Conservation (phyloP, 2,797 vertebrate species). For the Chloroceryle amazona region DNA sequence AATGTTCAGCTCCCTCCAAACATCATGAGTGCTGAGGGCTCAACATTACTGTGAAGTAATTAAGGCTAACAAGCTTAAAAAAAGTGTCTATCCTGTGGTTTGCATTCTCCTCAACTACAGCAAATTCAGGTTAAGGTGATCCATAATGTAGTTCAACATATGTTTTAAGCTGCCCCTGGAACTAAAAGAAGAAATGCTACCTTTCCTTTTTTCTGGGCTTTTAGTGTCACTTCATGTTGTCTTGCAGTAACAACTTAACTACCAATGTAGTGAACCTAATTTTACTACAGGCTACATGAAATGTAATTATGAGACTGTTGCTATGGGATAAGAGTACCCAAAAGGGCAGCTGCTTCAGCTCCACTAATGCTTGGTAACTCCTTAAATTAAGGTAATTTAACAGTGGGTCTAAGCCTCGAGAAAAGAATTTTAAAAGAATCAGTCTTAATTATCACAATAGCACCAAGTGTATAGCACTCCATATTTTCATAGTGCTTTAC, state of each 20-base stretch:
- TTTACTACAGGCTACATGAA: neutral
- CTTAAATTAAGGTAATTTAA: neutral
- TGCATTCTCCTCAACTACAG: neutral
- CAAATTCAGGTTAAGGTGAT: neutral
- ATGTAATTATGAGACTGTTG: neutral
- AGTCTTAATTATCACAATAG: conserved; percentile 22
- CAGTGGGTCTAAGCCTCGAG: neutral
- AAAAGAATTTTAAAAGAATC: conserved; percentile 6
- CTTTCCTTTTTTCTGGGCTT: neutral
- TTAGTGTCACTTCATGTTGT: neutral
- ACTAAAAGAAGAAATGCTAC: neutral
- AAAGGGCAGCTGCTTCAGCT: neutral
- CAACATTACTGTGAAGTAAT: neutral
- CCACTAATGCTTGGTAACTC: neutral
- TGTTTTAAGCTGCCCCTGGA: neutral
- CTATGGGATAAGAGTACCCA: neutral
- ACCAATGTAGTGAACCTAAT: neutral
- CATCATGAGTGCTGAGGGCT: neutral
- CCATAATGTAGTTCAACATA: neutral
- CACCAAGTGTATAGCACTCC: neutral
- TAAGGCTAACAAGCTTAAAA: neutral
- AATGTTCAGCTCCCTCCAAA: neutral
- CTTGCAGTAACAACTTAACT: neutral
- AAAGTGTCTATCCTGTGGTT: neutral
- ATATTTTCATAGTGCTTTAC: neutral